A percentile compares a stretch with the other conserved stretches of the same genome.
phyloP scores from a whole-genome alignment of 2,113 vertebrate species.

The Herpetotheres cachinnans region DNA sequence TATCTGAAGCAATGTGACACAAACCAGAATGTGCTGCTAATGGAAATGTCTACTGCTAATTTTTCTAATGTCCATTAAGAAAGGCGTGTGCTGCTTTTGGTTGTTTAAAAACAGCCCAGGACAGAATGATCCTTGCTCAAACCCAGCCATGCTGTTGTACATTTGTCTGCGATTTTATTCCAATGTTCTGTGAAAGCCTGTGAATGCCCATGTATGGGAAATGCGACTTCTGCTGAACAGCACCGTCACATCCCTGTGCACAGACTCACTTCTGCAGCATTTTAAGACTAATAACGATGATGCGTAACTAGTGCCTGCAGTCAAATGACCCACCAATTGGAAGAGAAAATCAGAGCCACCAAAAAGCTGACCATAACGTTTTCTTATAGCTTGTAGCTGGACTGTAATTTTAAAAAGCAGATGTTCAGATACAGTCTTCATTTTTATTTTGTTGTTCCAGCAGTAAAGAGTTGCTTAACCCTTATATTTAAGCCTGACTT shows the following conservation, averaged over 20 bases:
- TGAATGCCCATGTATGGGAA: constrained; percentile 26
- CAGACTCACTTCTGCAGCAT: background rate
- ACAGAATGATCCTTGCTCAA: background rate
- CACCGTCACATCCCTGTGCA: background rate
- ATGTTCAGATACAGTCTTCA: background rate
- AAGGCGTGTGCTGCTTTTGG: background rate
- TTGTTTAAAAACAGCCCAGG: constrained; percentile 26
- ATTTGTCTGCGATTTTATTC: constrained; percentile 15
- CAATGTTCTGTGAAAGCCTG: background rate
- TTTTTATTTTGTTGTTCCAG: background rate
- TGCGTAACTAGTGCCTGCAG: background rate
- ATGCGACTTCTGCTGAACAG: background rate
- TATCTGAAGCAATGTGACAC: background rate
- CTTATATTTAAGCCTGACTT: background rate
- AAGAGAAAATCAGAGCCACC: background rate
- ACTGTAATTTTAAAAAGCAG: background rate
- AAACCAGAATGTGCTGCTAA: constrained; percentile 10
- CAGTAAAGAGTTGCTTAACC: background rate
- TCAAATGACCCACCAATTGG: background rate
- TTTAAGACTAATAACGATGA: background rate
- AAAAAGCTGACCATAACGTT: background rate
- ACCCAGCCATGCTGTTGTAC: background rate
- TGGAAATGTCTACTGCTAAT: background rate
- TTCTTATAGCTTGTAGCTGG: background rate
- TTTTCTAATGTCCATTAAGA: background rate